Conservation (phyloP, 2,888 invertebrate genomes). For the Agriopis marginaria region DNA sequence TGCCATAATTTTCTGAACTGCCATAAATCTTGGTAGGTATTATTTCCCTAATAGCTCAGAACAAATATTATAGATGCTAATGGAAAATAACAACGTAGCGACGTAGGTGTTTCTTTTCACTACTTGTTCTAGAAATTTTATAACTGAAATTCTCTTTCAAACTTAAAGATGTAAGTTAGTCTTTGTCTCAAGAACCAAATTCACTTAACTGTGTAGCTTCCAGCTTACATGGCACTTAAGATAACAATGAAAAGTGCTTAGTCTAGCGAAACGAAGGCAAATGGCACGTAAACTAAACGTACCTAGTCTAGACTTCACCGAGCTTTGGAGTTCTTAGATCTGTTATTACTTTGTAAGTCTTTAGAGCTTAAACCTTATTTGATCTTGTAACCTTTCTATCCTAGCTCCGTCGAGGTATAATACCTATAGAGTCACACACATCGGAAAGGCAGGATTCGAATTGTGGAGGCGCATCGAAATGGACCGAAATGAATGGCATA, state of each 20-base stretch:
- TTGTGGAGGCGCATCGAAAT: too few species aligned
- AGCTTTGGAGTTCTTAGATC: constrained; percentile 17
- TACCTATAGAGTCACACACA: too few species aligned
- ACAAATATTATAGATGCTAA: too few species aligned
- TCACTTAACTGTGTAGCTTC: constrained; percentile 23
- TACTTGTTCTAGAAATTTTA: background rate
- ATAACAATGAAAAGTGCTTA: constrained; percentile 27
- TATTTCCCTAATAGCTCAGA: too few species aligned
- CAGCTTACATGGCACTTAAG: constrained; percentile 19
- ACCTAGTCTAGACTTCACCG: constrained; percentile 37
- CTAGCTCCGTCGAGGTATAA: too few species aligned
- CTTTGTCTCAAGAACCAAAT: constrained; percentile 16
- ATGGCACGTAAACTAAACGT: constrained; percentile 27
- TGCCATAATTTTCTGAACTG: too few species aligned
- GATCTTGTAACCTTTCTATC: background rate
- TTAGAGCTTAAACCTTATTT: constrained; percentile 2
- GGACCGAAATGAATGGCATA: too few species aligned
- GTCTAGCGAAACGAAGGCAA: constrained; percentile 33
- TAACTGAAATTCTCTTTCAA: too few species aligned
- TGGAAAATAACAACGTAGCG: too few species aligned
- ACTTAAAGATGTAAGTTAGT: background rate
- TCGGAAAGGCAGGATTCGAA: too few species aligned
- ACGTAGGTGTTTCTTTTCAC: too few species aligned
- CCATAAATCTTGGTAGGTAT: too few species aligned
- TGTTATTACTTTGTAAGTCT: constrained; percentile 6